Base-by-base conservation (phyloP, 2,113 vertebrate genomes). In the Noturus placidus region DNA sequence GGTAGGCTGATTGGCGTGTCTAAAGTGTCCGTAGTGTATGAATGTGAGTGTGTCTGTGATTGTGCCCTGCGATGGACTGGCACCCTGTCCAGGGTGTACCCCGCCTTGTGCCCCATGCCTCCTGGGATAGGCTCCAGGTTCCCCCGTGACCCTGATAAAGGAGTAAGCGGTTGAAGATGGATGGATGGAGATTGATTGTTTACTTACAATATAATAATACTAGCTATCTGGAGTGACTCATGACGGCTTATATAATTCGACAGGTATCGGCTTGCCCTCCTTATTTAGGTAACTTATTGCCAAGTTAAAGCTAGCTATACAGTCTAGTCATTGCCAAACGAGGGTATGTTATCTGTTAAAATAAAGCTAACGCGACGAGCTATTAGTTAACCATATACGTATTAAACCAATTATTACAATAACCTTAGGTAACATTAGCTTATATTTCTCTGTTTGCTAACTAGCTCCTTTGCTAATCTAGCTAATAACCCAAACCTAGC, bases 381-480 rank as follows among this genome's bases (percentile, higher is more conserved):
- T 52, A 80, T 82, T 42, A 61, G 17, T 56, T 59, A 38, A 25
- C 19, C 30, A 13, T 22, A 35, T 57, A 59, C 1, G 3, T 13
- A 25, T 81, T 35, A 20, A 61, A 42, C 11, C 0, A 25, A 4
- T 35, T 22, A 80, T 42, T 33, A 35, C 15, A 81, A 33, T 20
- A 61, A 25, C 50, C 78, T 56, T 80, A 25, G 52, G 14, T 57
- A 35, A 35, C 17, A 19, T 35, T 22, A 35, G 30, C 79, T 35
- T 61, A 82, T 42, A 13, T 38, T 61, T 42, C 56, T 13, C 7
- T 42, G 27, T 80, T 80, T 22, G 35, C 17, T 17, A 87, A 76
- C 74, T 83, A 67, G 54, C 9, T 82, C 67, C 77, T 59, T 69
- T 67, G 77, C 57, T 72, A 27, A 67, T 17, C 54, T 57, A 59